Base-by-base conservation (phyloP, 2,113 vertebrate genomes). In the Arvicanthis niloticus region DNA sequence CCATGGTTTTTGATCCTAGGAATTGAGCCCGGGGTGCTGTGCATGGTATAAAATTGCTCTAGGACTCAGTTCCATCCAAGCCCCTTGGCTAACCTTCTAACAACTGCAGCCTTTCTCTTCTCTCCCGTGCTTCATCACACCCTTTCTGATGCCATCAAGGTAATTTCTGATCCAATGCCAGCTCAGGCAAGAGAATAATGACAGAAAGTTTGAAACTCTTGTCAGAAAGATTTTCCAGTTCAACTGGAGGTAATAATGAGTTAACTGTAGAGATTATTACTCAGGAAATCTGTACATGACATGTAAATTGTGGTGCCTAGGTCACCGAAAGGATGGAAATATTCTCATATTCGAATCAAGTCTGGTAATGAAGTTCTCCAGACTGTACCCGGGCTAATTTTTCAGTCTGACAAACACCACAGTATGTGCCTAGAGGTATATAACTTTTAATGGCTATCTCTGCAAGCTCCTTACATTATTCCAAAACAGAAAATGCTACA, bases 131-230 rank as follows among this genome's bases (percentile, higher is more conserved):
- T 65, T 53, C 29, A 75, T 40, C 22, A 37, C 7, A 16, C 93
- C 24, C 68, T 58, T 42, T 62, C 88, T 77, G 65, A 85, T 0
- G 2, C 45, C 34, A 77, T 11, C 2, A 42, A 53, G n/a, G 16
- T 88, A 45, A 92, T 72, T 96, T 96, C 95, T 62, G n/a, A 92
- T 58, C 72, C 29, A 85, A 51, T 19, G 91, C 15, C 29, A 88
- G 40, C 56, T 93, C 67, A 88, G 24, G 29, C 40, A 81, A 81
- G 10, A 82, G 3, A 4, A 75, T 91, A 91, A 89, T 45, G 1
- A 65, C n/a, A 56, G 60, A 73, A 96, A 51, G 34, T 67, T 31
- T 91, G 53, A 11, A 45, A 62, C 42, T 34, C 3, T 9, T 92
- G 15, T 82, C 34, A 89, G 67, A 86, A 94, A 91, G 42, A 31